Base-by-base conservation (phyloP, 2,888 invertebrate species). In the Allacma fusca region DNA sequence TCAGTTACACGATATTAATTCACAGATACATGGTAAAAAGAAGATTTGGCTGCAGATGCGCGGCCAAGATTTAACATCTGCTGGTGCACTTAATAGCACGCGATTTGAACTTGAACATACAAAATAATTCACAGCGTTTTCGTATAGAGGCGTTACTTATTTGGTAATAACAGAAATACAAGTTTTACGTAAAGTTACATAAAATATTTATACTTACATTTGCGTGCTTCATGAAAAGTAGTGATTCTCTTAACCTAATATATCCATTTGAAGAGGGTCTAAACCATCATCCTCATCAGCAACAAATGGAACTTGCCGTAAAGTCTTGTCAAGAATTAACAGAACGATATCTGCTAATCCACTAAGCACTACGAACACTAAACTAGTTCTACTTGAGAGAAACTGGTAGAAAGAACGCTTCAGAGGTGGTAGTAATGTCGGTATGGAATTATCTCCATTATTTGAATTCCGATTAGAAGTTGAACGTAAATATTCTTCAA, bases 401-500 rank as follows among this genome's bases (percentile, higher is more conserved):
- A 62, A 62, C 9, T 62, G 62, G 9, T 62, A 13, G 23, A 62
- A 24, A 24, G 24, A 62, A n/a, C 23, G 62, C 24, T 62, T 62
- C 2, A 13, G 1, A 26, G 21, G 21, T 13, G 62, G 62, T 21
- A 62, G 26, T 4, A 62, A n/a, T n/a, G 9, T 26, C 13, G 62
- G 62, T 9, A 71, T 57, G 4, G 62, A 26, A 62, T 62, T 24
- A 19, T n/a, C 62, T 19, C 19, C 26, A 23, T 62, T 24, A 13
- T n/a, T 12, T 23, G 62, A 12, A 24, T 26, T 62, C 2, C 1
- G 2, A 50, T 13, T n/a, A 7, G 72, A 59, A 59, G 34, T 72
- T 50, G n/a, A 21, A n/a, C 69, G 59, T 62, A 81, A 72, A 79
- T 79, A 82, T 19, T 80, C 81, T 76, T 82, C 80, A 65, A 83